phyloP scores from a whole-genome alignment of 2,888 invertebrate species.

The Caenorhabditis macrosperma region DNA sequence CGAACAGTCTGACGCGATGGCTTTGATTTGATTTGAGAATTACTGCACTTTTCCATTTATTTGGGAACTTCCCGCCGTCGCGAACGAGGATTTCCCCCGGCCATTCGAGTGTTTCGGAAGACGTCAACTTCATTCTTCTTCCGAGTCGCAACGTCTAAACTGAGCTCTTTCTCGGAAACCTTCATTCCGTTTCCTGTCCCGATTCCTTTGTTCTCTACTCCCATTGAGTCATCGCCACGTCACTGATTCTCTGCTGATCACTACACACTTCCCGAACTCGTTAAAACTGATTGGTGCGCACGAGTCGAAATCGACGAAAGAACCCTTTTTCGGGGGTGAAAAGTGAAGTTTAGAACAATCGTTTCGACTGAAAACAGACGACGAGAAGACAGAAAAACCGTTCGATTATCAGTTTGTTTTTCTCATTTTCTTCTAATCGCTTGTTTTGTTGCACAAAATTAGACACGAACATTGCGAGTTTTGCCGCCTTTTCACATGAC shows the following conservation, averaged over 20 bases:
- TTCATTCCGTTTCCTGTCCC: no score
- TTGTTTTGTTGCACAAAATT: slow-evolving; percentile 19
- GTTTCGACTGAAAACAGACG: background rate
- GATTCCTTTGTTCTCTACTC: no score
- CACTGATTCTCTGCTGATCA: no score
- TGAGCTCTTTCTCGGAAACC: no score
- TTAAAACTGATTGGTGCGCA: background rate
- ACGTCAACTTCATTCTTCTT: no score
- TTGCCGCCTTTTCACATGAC: no score
- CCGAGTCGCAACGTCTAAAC: no score
- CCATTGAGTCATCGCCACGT: no score
- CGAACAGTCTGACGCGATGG: slow-evolving; percentile 8
- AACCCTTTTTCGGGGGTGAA: no score
- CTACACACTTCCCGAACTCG: no score
- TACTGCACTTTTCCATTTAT: slow-evolving; percentile 1
- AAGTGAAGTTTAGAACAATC: background rate
- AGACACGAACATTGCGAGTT: background rate
- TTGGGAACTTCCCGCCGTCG: background rate
- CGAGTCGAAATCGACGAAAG: background rate
- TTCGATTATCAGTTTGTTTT: slow-evolving; percentile 43
- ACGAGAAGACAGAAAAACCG: background rate
- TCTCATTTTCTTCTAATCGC: slow-evolving; percentile 28
- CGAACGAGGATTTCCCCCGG: background rate
- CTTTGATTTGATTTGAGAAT: slow-evolving; percentile 21
- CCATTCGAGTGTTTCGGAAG: background rate